These are phyloP conservation scores for Crocuta crocuta DNA, from an alignment of 2,113 vertebrate genomes.

Conservation along the genomic window DNA sequence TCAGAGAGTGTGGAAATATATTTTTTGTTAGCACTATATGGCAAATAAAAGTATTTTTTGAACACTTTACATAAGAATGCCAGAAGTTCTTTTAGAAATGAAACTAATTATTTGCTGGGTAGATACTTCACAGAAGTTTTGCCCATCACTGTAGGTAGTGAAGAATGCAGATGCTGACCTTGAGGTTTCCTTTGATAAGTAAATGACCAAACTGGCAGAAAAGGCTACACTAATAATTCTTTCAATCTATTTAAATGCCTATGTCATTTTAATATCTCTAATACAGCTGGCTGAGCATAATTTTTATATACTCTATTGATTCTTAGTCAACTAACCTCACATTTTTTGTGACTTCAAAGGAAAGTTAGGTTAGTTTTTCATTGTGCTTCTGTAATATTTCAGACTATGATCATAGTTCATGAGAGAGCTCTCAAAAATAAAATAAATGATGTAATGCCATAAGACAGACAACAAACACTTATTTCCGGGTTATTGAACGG, in stretches of 20 bases:
- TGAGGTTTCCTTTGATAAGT: neutral
- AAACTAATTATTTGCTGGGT: neutral
- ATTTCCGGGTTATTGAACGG: neutral
- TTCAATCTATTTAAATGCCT: neutral
- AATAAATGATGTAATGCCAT: neutral
- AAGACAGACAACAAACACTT: neutral
- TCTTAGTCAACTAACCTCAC: neutral
- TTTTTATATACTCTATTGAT: neutral
- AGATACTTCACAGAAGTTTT: neutral
- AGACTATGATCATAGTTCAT: neutral
- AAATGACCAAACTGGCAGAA: neutral
- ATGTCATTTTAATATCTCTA: neutral
- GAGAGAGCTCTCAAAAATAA: neutral
- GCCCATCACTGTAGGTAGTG: neutral
- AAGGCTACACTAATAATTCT: neutral
- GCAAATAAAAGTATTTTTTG: neutral
- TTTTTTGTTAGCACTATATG: neutral
- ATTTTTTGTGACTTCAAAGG: slow-evolving; percentile 15
- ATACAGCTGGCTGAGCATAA: neutral
- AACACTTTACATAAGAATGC: neutral
- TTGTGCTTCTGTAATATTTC: neutral
- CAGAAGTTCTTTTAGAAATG: neutral
- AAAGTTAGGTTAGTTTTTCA: neutral
- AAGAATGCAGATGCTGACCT: neutral
- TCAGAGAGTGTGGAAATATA: neutral